phyloP scores from a whole-genome alignment of 2,113 vertebrate species.

The Alces alces region DNA sequence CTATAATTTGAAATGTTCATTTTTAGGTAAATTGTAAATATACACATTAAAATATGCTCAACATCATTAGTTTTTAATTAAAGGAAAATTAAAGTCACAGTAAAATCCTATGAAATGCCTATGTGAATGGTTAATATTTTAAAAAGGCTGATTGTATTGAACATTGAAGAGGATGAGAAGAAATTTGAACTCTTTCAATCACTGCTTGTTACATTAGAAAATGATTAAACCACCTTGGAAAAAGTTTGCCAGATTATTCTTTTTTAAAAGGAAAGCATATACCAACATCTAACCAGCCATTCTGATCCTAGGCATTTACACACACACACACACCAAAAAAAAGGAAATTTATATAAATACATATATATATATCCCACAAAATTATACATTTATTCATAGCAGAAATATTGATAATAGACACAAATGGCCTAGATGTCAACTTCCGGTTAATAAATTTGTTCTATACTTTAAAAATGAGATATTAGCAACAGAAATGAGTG shows the following conservation, averaged over 20 bases:
- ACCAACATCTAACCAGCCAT: background rate
- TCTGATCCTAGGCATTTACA: background rate
- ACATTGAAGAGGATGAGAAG: too few relatives aligned
- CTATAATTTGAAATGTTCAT: background rate
- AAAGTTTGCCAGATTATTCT: background rate
- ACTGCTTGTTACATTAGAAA: background rate
- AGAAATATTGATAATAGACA: background rate
- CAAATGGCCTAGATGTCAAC: background rate
- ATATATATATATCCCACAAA: background rate
- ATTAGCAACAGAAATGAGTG: background rate
- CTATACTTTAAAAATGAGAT: background rate
- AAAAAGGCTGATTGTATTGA: background rate
- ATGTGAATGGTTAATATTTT: background rate
- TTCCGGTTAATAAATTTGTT: background rate
- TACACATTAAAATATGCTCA: background rate
- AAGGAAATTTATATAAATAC: background rate
- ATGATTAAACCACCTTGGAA: background rate
- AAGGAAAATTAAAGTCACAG: background rate
- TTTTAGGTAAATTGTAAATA: background rate
- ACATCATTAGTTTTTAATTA: background rate
- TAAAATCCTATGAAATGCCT: background rate
- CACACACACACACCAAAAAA: too few relatives aligned
- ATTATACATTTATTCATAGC: background rate
- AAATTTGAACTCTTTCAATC: background rate
- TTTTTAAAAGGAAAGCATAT: background rate